Base-by-base conservation (phyloP, 2,113 vertebrate genomes). In the Tetrao urogallus region DNA sequence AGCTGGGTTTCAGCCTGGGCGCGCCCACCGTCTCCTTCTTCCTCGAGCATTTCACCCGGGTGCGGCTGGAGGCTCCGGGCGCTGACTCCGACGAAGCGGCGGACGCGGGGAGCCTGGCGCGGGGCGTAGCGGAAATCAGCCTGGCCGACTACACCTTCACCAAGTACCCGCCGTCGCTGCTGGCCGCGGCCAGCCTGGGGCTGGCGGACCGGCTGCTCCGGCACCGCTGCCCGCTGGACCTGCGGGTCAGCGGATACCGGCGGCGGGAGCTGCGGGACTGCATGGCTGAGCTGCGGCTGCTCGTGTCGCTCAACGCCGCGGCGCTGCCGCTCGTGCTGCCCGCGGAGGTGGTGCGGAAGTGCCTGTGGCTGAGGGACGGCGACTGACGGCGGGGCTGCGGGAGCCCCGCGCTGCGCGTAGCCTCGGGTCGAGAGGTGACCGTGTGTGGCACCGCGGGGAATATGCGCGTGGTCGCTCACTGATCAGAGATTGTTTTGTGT, bases 81-180 rank as follows among this genome's bases (percentile, higher is more conserved):
- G 34, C 65, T 1, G 74, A 95, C 15, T 42, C 52, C 19, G 15
- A 13, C 2, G 90, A 97, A 70, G 92, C 89, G 14, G 70, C 86
- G 24, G 97, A 95, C 34, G 97, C 97, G 11, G 92, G 96, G 56
- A 86, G 72, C n/a, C 86, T 99, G 54, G 99, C 99, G 1, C 97
- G 52, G 14, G 97, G 96, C 19, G 77, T 99, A 28, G 98, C 98
- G 0, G 98, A 99, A 96, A 96, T 99, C 89, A 99, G 98, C 94
- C 94, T 99, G 65, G 99, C 99, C 2, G 99, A 99, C 95, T 99
- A 99, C 6, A 93, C 98, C 28, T 99, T 99, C 94, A 98, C 97
- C 92, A 96, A 95, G 27, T 99, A 99, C 82, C 48, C 96, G 0
- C 99, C 99, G 0, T 99, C 99, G 13, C 96, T 99, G 64, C 97